These are phyloP conservation scores for Empidonax alnorum DNA, from an alignment of 2,113 vertebrate genomes.

Conservation along the genomic window DNA sequence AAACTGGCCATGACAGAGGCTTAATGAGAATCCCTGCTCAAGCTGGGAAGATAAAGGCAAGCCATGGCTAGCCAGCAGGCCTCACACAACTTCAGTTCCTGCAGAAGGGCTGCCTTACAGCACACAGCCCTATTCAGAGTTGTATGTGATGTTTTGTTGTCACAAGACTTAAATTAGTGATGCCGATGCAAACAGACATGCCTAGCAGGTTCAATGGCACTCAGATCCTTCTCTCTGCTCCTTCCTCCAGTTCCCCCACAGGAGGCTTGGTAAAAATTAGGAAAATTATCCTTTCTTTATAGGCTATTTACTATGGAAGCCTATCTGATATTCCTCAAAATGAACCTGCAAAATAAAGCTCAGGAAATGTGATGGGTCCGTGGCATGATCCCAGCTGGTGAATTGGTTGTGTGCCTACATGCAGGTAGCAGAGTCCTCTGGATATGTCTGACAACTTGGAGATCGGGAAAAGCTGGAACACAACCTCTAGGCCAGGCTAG, in stretches of 20 bases:
- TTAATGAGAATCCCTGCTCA: constrained; percentile 20
- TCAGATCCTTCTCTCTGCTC: background rate
- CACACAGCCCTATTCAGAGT: background rate
- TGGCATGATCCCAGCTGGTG: background rate
- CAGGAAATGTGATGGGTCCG: background rate
- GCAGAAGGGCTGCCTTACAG: background rate
- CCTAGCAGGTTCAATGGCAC: background rate
- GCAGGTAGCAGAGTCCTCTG: background rate
- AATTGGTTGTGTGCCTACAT: background rate
- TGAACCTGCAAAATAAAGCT: background rate
- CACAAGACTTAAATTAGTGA: background rate
- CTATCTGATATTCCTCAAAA: background rate
- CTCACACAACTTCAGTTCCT: background rate
- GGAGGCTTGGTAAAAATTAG: background rate
- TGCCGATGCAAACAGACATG: background rate
- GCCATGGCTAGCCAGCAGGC: background rate
- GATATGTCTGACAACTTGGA: background rate
- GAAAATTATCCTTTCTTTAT: background rate
- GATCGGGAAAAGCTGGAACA: background rate
- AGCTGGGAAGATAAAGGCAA: constrained; percentile 29
- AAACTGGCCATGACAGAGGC: background rate
- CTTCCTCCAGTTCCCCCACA: background rate
- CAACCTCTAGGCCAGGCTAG: background rate
- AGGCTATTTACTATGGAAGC: background rate
- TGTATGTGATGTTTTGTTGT: background rate